Conservation (phyloP, 1,140 invertebrate genomes). For the Drosophila bocki region DNA sequence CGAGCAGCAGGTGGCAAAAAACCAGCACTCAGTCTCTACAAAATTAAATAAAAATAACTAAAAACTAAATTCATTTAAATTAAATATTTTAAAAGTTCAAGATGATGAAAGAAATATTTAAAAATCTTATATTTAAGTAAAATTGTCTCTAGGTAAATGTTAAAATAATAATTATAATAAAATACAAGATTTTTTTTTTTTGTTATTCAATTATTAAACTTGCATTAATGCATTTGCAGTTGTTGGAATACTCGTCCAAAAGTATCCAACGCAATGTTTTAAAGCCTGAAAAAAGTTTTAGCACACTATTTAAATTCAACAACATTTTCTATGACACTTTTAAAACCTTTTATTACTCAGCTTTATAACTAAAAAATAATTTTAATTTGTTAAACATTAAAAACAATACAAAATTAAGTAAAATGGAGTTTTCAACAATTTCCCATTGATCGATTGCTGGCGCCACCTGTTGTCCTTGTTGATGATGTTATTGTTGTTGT, state of each 20-base stretch:
- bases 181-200: too few species aligned
- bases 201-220: background rate
- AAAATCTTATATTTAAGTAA: too few species aligned
- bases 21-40: background rate
- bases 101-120: too few species aligned
- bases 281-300: too few species aligned
- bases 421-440: background rate
- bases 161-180: too few species aligned
- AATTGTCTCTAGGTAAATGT: too few species aligned
- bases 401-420: too few species aligned
- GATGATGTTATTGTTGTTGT: constrained; percentile 22
- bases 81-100: background rate
- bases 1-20: constrained; percentile 15
- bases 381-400: background rate
- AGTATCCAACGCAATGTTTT: too few species aligned
- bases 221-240: background rate
- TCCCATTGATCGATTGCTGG: constrained; percentile 9
- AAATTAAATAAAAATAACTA: background rate
- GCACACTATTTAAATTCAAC: too few species aligned
- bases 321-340: too few species aligned
- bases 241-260: too few species aligned
- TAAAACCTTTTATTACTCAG: background rate
- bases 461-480: constrained; percentile 45
- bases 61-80: background rate
- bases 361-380: too few species aligned